Evolutionary conservation across 2,888 invertebrate species (phyloP), one percentile per base, ranked within the genome.

Genomic region (Eilema depressum): DNA sequence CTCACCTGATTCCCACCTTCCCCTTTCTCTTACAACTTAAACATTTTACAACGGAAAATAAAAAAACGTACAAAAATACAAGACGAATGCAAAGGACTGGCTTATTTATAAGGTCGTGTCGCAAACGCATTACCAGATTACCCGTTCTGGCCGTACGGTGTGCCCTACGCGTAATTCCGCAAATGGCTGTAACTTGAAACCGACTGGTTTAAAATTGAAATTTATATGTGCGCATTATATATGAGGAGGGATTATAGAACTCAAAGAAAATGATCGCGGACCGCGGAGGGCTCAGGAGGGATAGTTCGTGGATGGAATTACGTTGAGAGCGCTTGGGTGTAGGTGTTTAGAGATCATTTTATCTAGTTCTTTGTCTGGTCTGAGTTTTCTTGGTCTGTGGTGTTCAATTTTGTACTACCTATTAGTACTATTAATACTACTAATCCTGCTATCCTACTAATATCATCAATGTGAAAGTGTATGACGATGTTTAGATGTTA

Each of bases 151-250:
- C 73, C 62, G 62, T 66, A 68, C 66, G 41, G 70, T 61, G 70
- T 70, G 60, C 76, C 82, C 83, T 83, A 85, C 76, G 79, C 78
- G 89, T 94, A 94, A 94, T 94, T 90, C 92, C 91, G 85, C 93
- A 94, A 94, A 94, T 94, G 93, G 93, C 85, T 88, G 94, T 93
- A 94, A 94, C 94, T 87, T 86, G 92, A 93, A 88, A 88, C 90
- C 86, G 86, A 85, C 85, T 86, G 93, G 91, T 93, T 94, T 94
- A 94, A 94, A 94, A 95, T 95, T 95, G 94, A 94, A 95, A 95
- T 95, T 95, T 95, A 95, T 95, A 94, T 93, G 92, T 90, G 87
- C 89, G 91, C 93, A 95, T 95, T 92, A 94, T 93, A 90, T 88
- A 94, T 94, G 94, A 93, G 91, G 85, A 75, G 86, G 89, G 91